phyloP scores from a whole-genome alignment of 2,888 invertebrate species.

The Drosophila aldrichi region DNA sequence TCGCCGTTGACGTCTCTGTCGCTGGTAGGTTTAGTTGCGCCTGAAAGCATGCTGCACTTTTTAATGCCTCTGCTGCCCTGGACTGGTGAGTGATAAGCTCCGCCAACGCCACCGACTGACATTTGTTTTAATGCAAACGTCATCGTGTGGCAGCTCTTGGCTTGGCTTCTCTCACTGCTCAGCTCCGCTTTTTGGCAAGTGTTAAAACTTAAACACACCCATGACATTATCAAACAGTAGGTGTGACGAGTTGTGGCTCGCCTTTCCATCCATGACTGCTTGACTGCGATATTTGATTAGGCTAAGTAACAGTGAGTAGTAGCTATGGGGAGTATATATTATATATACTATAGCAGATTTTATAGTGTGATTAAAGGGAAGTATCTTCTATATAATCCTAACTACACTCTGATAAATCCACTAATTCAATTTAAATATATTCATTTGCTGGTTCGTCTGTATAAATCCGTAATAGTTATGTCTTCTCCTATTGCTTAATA shows the following conservation, averaged over 20 bases:
- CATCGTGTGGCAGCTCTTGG: slow-evolving; percentile 62
- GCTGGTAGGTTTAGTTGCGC: slow-evolving; percentile 71
- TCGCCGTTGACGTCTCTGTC: slow-evolving; percentile 12
- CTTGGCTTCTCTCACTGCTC: slow-evolving; percentile 22
- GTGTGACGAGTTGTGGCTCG: slow-evolving; percentile 15
- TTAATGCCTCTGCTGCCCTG: slow-evolving; percentile 64
- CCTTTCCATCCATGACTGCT: no score
- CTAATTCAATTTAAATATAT: no score
- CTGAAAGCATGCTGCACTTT: slow-evolving; percentile 73
- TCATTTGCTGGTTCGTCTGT: no score
- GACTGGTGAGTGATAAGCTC: slow-evolving; percentile 62
- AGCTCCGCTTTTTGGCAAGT: slow-evolving; percentile 28
- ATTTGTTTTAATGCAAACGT: slow-evolving; percentile 77
- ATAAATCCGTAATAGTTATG: no score
- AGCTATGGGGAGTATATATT: no score
- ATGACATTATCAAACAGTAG: slow-evolving; percentile 66
- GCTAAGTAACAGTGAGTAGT: neutral
- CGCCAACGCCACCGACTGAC: slow-evolving; percentile 63
- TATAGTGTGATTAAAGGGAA: no score
- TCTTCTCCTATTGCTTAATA: neutral
- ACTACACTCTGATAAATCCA: no score
- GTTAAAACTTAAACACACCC: slow-evolving; percentile 62
- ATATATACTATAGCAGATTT: no score
- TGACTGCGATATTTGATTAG: slow-evolving; percentile 6
- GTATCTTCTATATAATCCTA: no score